Percentiles rank a stretch among this genome's conserved stretches.
Evolutionary conservation across 2,113 vertebrate species (phyloP).

Genomic region (Rhinoderma darwinii): DNA sequence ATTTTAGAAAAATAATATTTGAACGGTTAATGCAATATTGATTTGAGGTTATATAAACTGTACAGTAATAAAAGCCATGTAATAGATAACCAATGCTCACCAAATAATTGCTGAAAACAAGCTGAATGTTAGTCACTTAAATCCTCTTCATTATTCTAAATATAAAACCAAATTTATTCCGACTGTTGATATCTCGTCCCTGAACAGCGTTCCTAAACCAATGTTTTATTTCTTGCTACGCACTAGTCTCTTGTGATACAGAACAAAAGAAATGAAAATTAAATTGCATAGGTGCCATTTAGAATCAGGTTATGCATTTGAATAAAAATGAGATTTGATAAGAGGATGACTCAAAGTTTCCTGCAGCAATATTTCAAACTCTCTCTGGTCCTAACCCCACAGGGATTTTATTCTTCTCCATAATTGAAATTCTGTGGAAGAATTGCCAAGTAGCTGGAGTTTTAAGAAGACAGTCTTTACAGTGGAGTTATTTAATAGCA

Average conservation of each 20-base stretch:
- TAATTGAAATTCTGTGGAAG: slow-evolving; percentile 40
- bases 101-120: slow-evolving; percentile 35
- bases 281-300: slow-evolving; percentile 48
- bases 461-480: not conserved
- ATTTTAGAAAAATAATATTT: slow-evolving; percentile 52
- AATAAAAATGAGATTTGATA: slow-evolving; percentile 45
- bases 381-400: not conserved
- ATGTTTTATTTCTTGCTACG: slow-evolving; percentile 29
- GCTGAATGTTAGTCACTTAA: slow-evolving; percentile 21
- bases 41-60: slow-evolving; percentile 34
- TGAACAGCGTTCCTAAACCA: not conserved
- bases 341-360: slow-evolving; percentile 18
- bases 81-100: slow-evolving; percentile 41
- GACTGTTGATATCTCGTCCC: slow-evolving; percentile 2
- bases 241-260: slow-evolving; percentile 34
- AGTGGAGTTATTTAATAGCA: too few relatives aligned
- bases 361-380: slow-evolving; percentile 40
- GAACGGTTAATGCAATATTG: slow-evolving; percentile 50
- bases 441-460: not conserved
- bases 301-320: slow-evolving; percentile 24
- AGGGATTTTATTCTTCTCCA: slow-evolving; percentile 6
- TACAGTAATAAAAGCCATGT: slow-evolving; percentile 28
- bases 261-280: slow-evolving; percentile 46
- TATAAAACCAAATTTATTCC: not conserved
- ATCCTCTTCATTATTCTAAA: slow-evolving; percentile 33